phyloP scores from a whole-genome alignment of 2,888 invertebrate genomes.

The Dicyrtomina minuta region DNA sequence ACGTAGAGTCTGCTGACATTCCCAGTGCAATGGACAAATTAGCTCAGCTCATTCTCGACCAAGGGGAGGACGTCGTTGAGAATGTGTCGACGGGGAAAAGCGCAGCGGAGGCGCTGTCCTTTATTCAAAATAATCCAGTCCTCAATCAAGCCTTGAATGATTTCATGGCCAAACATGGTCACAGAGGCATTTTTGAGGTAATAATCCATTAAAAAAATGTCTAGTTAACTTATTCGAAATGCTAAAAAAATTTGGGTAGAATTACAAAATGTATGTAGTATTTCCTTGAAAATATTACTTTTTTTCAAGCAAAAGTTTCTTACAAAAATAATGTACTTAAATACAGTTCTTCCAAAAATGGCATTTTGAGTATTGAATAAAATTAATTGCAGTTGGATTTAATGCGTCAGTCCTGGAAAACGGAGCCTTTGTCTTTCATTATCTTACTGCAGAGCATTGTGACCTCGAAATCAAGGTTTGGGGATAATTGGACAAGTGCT shows the following conservation, averaged over 20 bases:
- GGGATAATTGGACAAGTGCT: slow-evolving; percentile 24
- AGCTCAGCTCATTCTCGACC: slow-evolving; percentile 58
- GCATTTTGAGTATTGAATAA: neutral
- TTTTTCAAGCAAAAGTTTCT: neutral
- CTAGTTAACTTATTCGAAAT: neutral
- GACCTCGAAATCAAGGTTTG: slow-evolving; percentile 43
- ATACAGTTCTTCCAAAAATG: neutral
- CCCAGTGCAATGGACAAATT: slow-evolving; percentile 63
- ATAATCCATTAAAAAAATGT: neutral
- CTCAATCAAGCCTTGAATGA: slow-evolving; percentile 60
- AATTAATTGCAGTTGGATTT: slow-evolving; percentile 66
- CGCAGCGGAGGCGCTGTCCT: slow-evolving; percentile 60
- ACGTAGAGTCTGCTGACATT: slow-evolving; percentile 75
- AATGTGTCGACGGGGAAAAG: slow-evolving; percentile 52
- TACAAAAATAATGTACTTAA: too few relatives aligned
- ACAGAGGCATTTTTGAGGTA: slow-evolving; percentile 63
- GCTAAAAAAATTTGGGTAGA: too few relatives aligned
- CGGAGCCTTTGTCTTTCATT: slow-evolving; percentile 65
- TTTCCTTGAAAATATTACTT: neutral
- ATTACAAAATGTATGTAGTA: too few relatives aligned
- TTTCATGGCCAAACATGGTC: slow-evolving; percentile 71
- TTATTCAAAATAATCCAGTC: slow-evolving; percentile 60
- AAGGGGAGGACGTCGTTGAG: slow-evolving; percentile 53
- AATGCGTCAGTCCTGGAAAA: slow-evolving; percentile 66
- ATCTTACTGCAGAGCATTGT: slow-evolving; percentile 63